phyloP scores from a whole-genome alignment of 2,888 invertebrate genomes.

The Aradus depressus region DNA sequence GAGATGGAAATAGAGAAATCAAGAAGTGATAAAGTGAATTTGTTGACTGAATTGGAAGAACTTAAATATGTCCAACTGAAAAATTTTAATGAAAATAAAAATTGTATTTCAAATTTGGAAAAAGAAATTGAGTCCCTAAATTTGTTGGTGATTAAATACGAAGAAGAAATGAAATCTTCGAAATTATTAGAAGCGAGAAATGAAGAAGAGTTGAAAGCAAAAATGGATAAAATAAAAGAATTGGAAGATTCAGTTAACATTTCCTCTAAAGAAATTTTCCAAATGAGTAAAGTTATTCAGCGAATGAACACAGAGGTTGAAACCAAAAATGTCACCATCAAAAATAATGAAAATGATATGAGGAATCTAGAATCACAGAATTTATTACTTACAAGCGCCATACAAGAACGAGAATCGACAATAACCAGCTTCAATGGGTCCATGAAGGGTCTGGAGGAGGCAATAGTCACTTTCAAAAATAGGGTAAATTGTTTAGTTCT shows the following conservation, averaged over 20 bases:
- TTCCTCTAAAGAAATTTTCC: not conserved
- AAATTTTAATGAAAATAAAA: not conserved
- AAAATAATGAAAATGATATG: constrained; percentile 11
- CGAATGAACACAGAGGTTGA: constrained; percentile 2
- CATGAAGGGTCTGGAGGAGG: not conserved
- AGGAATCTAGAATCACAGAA: constrained; percentile 13
- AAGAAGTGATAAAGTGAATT: not conserved
- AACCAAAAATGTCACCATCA: constrained; percentile 3
- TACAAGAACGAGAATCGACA: constrained; percentile 9
- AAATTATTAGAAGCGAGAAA: constrained; percentile 1
- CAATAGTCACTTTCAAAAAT: not conserved
- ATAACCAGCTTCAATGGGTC: constrained; percentile 8
- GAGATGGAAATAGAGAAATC: not conserved
- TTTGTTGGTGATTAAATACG: not conserved
- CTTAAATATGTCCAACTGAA: not conserved
- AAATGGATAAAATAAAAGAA: constrained; percentile 3
- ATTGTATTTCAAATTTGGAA: not conserved
- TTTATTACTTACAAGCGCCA: constrained; percentile 7
- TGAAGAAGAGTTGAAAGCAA: constrained; percentile 1
- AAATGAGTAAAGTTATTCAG: not conserved
- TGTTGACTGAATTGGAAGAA: not conserved
- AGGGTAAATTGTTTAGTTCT: constrained; percentile 1
- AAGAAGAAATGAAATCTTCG: constrained; percentile 4
- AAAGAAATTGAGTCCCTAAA: not conserved
- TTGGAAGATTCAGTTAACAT: constrained; percentile 7